Evolutionary conservation across 2,113 vertebrate genomes (phyloP), one percentile per base, ranked within the genome.

Genomic region (Thryonomys swinderianus): DNA sequence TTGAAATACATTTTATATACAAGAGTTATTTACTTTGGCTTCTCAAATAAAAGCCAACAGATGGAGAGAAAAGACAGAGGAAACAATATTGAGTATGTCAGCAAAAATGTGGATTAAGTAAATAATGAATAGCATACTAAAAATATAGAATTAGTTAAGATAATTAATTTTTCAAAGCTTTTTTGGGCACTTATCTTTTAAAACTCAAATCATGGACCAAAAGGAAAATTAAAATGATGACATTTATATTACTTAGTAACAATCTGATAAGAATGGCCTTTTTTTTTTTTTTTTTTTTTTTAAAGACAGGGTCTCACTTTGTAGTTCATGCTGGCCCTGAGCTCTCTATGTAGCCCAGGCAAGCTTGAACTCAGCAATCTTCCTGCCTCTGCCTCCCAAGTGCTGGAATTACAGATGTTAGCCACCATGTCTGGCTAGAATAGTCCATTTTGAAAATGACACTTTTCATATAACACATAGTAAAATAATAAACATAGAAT

Each of bases 21-120:
- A 92, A 69, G 3, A 90, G 25, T 74, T 37, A 76, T 32, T 88
- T 45, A 30, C 8, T 94, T 66, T 76, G 81, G 14, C 82, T 30
- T 67, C 51, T 88, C 8, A 74, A 30, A 73, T 1, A 40, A 85
- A 62, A 93, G 34, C 6, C 84, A 91, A 88, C 0, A 3, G 2
- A 55, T 37, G 53, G 42, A 34, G 69, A 57, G 92, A 96, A 97
- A 94, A 76, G 4, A 34, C 78, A 92, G 42, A 45, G 16, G 9
- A 66, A 88, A 81, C 1, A 1, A 40, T 84, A 90, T 20, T 74
- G 27, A 10, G 14, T 85, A 64, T 79, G 91, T 90, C 76, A 93
- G 9, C 6, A 67, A 91, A 80, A 62, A 69, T 76, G 3, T 42
- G 11, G 76, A 34, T 88, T 55, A 94, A 88, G 18, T 55, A 66